phyloP scores from a whole-genome alignment of 30 jellyfish, hydroid and myxozoan species.

The Turritopsis dohrnii region DNA sequence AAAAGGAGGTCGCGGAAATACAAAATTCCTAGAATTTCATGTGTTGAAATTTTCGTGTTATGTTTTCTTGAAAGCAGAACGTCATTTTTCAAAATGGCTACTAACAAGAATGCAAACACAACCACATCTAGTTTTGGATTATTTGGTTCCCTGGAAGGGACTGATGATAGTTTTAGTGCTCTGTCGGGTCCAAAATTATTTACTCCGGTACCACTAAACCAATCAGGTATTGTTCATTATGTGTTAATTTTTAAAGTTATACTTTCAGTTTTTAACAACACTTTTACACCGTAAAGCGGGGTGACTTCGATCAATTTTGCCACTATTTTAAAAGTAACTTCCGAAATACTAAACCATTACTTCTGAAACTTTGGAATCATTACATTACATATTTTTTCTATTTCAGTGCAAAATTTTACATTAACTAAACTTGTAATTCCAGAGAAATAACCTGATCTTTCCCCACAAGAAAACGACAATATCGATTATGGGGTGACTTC shows the following conservation, averaged over 20 bases:
- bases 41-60: neutral
- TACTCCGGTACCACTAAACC: conserved; percentile 74
- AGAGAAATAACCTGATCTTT: too few species aligned
- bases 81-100: conserved; percentile 19
- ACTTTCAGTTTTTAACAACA: neutral
- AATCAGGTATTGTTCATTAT: conserved; percentile 26
- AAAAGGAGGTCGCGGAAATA: neutral
- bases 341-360: neutral
- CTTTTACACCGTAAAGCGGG: neutral
- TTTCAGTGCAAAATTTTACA: too few species aligned
- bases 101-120: neutral
- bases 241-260: neutral
- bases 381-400: too few species aligned
- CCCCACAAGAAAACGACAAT: too few species aligned
- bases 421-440: too few species aligned
- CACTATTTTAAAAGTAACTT: neutral
- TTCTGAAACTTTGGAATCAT: too few species aligned
- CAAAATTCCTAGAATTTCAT: neutral
- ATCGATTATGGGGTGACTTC: too few species aligned
- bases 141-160: conserved; percentile 32
- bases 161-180: conserved; percentile 51
- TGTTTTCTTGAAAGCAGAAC: neutral
- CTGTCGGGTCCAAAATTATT: conserved; percentile 79
- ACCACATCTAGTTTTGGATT: conserved; percentile 23
- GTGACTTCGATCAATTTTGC: neutral